A percentile compares a stretch with the other conserved stretches of the same genome.
Evolutionary conservation across 2,888 invertebrate species (phyloP).

Genomic region (Laspeyria flexula): DNA sequence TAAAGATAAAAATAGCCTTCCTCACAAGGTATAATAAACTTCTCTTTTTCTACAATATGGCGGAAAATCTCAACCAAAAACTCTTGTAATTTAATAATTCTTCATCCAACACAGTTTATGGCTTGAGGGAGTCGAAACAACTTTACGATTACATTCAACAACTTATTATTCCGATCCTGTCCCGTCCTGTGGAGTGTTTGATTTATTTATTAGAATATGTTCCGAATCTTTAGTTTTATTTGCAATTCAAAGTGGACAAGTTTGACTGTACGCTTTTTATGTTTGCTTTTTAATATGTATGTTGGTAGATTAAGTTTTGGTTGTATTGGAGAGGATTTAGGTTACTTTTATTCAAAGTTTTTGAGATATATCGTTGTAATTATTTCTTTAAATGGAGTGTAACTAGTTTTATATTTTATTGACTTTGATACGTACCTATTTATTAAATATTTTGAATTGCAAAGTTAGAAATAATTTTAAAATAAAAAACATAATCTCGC

Average conservation of each 20-base stretch:
- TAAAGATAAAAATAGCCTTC: background rate
- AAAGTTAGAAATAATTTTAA: no score
- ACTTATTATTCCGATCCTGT: slow-evolving; percentile 51
- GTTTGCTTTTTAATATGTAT: slow-evolving; percentile 28
- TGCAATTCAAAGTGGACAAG: slow-evolving; percentile 38
- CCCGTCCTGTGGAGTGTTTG: slow-evolving; percentile 35
- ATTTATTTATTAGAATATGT: slow-evolving; percentile 55
- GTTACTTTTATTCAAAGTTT: background rate
- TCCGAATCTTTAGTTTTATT: slow-evolving; percentile 45
- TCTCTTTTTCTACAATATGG: background rate
- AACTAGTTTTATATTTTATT: no score
- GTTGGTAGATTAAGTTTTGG: slow-evolving; percentile 28
- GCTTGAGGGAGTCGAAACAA: slow-evolving; percentile 31
- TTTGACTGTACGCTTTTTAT: slow-evolving; percentile 30
- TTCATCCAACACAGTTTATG: slow-evolving; percentile 34
- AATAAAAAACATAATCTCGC: no score
- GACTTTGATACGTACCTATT: no score
- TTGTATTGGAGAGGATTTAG: background rate
- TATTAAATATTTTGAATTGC: no score
- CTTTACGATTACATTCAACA: slow-evolving; percentile 49
- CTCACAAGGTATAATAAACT: background rate
- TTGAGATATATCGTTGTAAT: background rate
- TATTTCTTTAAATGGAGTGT: no score
- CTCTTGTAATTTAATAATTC: slow-evolving; percentile 44
- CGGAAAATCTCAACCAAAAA: slow-evolving; percentile 8